Conservation (phyloP, 2,888 invertebrate species). For the Gymnocheta viridis region DNA sequence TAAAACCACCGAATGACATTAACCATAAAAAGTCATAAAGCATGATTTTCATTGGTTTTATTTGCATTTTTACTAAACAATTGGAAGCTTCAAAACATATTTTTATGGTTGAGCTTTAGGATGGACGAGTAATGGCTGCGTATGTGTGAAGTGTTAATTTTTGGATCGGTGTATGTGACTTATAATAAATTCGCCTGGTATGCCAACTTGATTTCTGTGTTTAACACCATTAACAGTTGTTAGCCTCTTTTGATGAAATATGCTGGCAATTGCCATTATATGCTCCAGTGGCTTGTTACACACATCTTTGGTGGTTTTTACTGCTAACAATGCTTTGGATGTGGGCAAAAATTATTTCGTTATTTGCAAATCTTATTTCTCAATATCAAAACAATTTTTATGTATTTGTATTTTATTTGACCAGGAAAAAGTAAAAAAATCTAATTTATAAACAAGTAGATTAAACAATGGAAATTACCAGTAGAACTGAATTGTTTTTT, state of each 20-base stretch:
- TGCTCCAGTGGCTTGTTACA: slow-evolving; percentile 19
- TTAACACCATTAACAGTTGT: slow-evolving; percentile 35
- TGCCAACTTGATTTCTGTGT: slow-evolving; percentile 47
- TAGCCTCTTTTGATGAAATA: slow-evolving; percentile 19
- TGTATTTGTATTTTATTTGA: too few relatives aligned
- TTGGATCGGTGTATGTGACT: slow-evolving; percentile 11
- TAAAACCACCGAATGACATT: slow-evolving; percentile 32
- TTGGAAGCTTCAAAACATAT: background rate
- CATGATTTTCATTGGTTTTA: slow-evolving; percentile 33
- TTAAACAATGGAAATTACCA: too few relatives aligned
- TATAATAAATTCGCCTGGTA: slow-evolving; percentile 17
- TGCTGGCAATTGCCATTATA: background rate
- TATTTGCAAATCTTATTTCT: background rate
- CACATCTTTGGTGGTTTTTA: slow-evolving; percentile 6
- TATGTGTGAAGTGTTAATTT: slow-evolving; percentile 28
- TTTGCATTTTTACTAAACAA: background rate
- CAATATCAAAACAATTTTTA: too few relatives aligned
- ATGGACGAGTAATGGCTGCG: slow-evolving; percentile 8
- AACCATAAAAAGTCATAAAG: slow-evolving; percentile 50
- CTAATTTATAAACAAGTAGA: too few relatives aligned
- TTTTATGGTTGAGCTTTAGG: slow-evolving; percentile 28
- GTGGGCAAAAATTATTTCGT: background rate
- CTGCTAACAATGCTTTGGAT: background rate
- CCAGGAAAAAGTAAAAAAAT: too few relatives aligned
- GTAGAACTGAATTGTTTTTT: too few relatives aligned